Base-by-base conservation (phyloP, 2,113 vertebrate species). In the Kobus ellipsiprymnus region DNA sequence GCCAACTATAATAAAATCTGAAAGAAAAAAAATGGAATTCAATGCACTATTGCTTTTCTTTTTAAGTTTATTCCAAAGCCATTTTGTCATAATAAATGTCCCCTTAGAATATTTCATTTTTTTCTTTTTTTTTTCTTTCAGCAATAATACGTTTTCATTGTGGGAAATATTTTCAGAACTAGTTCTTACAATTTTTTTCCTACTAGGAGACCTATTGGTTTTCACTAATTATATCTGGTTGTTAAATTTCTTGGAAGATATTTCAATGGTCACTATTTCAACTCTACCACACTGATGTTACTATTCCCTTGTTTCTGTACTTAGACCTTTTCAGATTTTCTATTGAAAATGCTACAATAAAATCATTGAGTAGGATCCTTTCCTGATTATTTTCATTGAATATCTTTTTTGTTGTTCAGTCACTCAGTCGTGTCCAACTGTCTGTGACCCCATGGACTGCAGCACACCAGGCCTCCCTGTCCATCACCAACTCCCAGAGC, bases 381-480 rank as follows among this genome's bases (percentile, higher is more conserved):
- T 87, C 78, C 78, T 62, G 13, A 80, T 50, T 88, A 74, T 62
- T 46, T 77, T 3, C 25, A 13, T 19, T 46, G 30, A 46, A 14
- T 36, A 11, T 57, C 50, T 54, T 92, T 90, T 74, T 40, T 40
- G n/a, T 40, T 74, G 19, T 12, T 71, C 10, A 23, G 5, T 71
- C 12, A 21, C n/a, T 71, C n/a, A 40, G 67, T 74, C 0, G 2
- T 40, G n/a, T 74, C n/a, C 19, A 6, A 3, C 67, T 40, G 10
- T 71, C 23, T 74, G 67, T 40, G 36, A 40, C 10, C n/a, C 67
- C n/a, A 74, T 11, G 0, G 67, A 74, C 19, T 3, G n/a, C 67
- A 40, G 67, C n/a, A 23, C 0, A 5, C 5, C 67, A 74, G 19
- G 21, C 10, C 67, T 40, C n/a, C 36, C 67, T 74, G 67, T 40